These are phyloP conservation scores for Heterocephalus glaber DNA, from an alignment of 2,113 vertebrate genomes.

Conservation along the genomic window DNA sequence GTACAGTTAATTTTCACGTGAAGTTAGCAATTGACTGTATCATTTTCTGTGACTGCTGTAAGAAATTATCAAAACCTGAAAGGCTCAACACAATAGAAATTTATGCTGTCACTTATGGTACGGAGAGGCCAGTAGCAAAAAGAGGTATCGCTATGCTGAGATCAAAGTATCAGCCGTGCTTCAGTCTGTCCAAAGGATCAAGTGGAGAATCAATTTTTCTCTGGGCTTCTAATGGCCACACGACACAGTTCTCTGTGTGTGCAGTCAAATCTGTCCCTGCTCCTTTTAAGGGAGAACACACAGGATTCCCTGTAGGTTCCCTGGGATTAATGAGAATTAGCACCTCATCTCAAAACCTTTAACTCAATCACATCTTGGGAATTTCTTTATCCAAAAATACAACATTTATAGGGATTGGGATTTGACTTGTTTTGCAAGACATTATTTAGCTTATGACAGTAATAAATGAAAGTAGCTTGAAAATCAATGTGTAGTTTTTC, in stretches of 20 bases:
- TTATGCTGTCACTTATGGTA: background rate
- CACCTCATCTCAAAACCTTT: background rate
- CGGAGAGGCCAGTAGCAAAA: background rate
- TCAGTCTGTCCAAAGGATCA: background rate
- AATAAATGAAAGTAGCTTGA: background rate
- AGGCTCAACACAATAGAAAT: background rate
- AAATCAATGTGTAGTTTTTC: background rate
- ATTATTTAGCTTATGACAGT: background rate
- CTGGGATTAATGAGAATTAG: background rate
- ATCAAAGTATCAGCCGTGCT: no score
- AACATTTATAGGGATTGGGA: background rate
- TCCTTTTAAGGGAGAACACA: background rate
- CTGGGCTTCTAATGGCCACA: background rate
- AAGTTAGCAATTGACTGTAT: background rate
- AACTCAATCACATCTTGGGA: background rate
- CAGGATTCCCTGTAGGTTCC: background rate
- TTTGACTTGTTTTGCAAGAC: background rate
- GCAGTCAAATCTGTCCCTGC: background rate
- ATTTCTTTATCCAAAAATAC: background rate
- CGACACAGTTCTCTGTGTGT: background rate
- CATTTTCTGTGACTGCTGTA: background rate
- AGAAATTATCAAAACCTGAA: background rate
- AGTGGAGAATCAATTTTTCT: background rate
- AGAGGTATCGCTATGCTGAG: background rate
- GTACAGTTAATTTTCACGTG: background rate